A percentile compares a stretch with the other conserved stretches of the same genome.
Evolutionary conservation across 2,797 vertebrate species (phyloP).

Genomic region (Brachyrhaphis roseni): DNA sequence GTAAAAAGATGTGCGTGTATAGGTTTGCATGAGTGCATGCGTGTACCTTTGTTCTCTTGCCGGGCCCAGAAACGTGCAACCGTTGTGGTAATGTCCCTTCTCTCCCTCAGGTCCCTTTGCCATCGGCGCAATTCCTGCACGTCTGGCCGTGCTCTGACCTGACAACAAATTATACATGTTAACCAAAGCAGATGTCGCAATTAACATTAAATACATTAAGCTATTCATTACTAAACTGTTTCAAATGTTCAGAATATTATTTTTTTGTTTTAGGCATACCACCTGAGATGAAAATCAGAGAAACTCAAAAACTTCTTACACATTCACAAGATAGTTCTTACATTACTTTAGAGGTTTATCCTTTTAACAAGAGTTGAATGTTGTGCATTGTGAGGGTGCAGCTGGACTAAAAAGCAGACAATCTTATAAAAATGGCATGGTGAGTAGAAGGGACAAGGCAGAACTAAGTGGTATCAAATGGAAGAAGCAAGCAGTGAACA

Average conservation of each 20-base stretch:
- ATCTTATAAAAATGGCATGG: background rate
- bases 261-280: background rate
- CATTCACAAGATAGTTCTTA: background rate
- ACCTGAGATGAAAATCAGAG: background rate
- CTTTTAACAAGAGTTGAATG: background rate
- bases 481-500: background rate
- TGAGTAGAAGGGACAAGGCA: background rate
- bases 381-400: background rate
- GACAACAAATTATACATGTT: constrained; percentile 20
- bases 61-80: constrained; percentile 86
- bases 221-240: constrained; percentile 12
- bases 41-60: constrained; percentile 85
- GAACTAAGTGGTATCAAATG: background rate
- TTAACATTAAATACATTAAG: constrained; percentile 30
- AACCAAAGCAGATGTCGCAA: constrained; percentile 25
- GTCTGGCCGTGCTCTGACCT: constrained; percentile 85
- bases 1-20: too few relatives aligned
- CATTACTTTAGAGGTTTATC: background rate
- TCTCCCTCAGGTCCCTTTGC: constrained; percentile 88
- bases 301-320: background rate
- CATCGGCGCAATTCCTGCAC: constrained; percentile 91
- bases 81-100: constrained; percentile 74
- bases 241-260: background rate
- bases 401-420: background rate
- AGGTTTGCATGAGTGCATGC: background rate